Base-by-base conservation (phyloP, 2,113 vertebrate genomes). In the Hyperopisus bebe region DNA sequence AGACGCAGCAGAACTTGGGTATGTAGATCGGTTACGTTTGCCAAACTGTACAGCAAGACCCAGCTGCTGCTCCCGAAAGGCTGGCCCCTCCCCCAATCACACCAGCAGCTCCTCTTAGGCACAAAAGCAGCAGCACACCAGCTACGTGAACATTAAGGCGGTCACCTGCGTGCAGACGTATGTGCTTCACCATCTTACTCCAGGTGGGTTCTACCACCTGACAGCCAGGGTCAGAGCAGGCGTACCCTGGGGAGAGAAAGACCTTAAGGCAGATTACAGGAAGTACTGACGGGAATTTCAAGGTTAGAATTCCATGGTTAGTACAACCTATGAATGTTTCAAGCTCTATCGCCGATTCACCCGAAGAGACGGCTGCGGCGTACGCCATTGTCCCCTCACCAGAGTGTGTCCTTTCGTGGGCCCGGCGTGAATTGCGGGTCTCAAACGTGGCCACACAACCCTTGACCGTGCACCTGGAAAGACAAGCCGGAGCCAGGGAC, bases 361-460 rank as follows among this genome's bases (percentile, higher is more conserved):
- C 35, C 0, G 15, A 6, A 35, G 70, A 39, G 0, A 39, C 35
- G 0, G 13, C 1, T 13, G 82, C 3, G 47, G 82, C 42, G 51
- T 7, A 19, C 6, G 15, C 11, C 47, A 2, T 4, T 4, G 8
- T 15, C 9, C 91, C 91, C 94, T 89, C 48, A 96, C 96, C 96
- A 90, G 89, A 24, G 31, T 97, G 96, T n/a, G 91, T 96, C 77
- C 93, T 95, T 91, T 95, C 94, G 4, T 97, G 96, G 62, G 95
- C 94, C 91, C 94, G 93, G 27, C 95, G 93, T 3, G 92, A 88
- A 1, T 92, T 9, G 10, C 93, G 91, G 8, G 95, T 93, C 50
- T 93, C 84, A 7, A 96, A 96, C 4, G 31, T 93, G 89, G 91
- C 91, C 0, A 35, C 0, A n/a, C 96, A 97, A 0, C 93, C 93